phyloP scores from a whole-genome alignment of 2,113 vertebrate species.

The Dicerorhinus sumatrensis region DNA sequence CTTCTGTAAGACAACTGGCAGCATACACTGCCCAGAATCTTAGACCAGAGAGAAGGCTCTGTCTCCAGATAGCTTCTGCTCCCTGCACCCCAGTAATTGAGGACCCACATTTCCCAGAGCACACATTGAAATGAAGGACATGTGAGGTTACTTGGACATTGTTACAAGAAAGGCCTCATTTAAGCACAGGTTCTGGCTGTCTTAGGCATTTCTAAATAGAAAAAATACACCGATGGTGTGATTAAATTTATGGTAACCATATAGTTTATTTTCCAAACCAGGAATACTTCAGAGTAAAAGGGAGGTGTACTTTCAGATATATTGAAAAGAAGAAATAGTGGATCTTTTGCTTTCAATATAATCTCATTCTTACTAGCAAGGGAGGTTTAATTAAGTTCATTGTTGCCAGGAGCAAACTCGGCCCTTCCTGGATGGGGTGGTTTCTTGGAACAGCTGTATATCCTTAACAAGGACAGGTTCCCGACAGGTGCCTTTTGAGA shows the following conservation, averaged over 20 bases:
- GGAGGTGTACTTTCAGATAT: neutral
- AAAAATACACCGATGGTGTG: neutral
- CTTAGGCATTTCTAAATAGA: neutral
- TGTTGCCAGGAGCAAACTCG: neutral
- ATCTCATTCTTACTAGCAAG: neutral
- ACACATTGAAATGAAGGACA: neutral
- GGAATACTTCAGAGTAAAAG: neutral
- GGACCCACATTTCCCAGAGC: neutral
- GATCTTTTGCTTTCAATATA: neutral
- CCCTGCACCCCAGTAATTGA: neutral
- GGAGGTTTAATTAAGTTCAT: neutral
- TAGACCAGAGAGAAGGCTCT: neutral
- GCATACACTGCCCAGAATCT: neutral
- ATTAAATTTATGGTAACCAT: neutral
- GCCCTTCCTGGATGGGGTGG: neutral
- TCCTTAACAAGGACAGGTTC: neutral
- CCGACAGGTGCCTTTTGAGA: neutral
- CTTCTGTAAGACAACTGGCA: neutral
- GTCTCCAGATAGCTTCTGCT: neutral
- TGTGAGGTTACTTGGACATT: neutral
- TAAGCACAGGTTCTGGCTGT: neutral
- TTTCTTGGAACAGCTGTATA: neutral
- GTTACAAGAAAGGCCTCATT: neutral
- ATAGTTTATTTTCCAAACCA: neutral
- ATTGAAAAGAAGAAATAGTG: neutral